Evolutionary conservation across 2,888 invertebrate species (phyloP), one percentile per base, ranked within the genome.

Genomic region (Geophilus truncorum): DNA sequence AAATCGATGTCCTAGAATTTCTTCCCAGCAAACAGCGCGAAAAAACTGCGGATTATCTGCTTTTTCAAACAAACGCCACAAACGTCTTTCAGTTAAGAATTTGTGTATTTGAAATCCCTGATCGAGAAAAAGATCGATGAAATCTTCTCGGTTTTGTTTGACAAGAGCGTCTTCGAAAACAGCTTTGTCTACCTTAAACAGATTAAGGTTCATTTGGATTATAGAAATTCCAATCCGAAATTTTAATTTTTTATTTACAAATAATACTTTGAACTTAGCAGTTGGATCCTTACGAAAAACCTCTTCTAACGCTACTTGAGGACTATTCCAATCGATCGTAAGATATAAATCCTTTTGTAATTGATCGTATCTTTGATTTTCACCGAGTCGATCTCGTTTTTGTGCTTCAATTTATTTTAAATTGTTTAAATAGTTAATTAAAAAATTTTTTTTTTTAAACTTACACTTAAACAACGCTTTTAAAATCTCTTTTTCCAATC

Each of bases 261-360:
- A 62, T n/a, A 23, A 23, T 82, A 85, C 85, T 81, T 84, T 85
- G 18, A 86, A 84, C 40, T 84, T 85, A 28, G 83, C 83, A 80
- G 84, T 83, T 6, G 84, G 84, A 80, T 85, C 84, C 81, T 84
- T 84, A 77, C 85, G 83, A 80, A 86, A 86, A 12, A 87, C 86
- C 82, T 86, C 86, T 15, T 85, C 84, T 77, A 83, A 82, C 0
- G 87, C 87, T 15, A 87, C 84, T 78, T 86, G 86, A 0, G 86
- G 86, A 81, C 86, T 83, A 82, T 87, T 87, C 87, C 87, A 87
- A 82, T 87, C 87, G n/a, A 87, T 80, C 6, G 86, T 85, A 28
- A 87, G 84, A 75, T 85, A 85, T 2, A 87, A 83, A 80, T 87
- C 86, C 83, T 86, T 85, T 81, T 86, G 82, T 75, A 84, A 82